These are phyloP conservation scores for Desmophyllum pertusum DNA, from an alignment of 92 coral and sea anemone genomes.

Conservation along the genomic window DNA sequence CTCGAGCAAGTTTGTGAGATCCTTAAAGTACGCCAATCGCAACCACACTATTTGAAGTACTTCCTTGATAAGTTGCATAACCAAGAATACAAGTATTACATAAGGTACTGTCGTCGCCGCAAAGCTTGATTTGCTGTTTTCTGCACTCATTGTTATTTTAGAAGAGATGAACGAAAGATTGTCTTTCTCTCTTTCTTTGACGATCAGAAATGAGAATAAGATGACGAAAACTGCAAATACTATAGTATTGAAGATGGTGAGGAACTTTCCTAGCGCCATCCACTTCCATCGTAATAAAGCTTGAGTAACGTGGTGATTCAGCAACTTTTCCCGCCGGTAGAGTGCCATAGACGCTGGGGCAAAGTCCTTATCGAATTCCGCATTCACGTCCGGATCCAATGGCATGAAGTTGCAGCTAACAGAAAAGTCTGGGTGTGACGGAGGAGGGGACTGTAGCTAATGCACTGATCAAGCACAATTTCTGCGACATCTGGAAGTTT, in stretches of 20 bases:
- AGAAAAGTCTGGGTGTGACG: constrained; percentile 66
- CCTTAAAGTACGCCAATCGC: constrained; percentile 65
- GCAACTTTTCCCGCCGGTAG: constrained; percentile 68
- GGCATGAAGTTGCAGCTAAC: constrained; percentile 72
- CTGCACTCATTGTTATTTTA: background rate
- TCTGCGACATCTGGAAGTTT: constrained; percentile 76
- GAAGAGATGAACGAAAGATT: constrained; percentile 1
- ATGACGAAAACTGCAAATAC: constrained; percentile 56
- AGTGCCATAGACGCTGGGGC: constrained; percentile 70
- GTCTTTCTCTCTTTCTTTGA: constrained; percentile 59
- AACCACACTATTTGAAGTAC: constrained; percentile 60
- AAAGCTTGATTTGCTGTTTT: background rate
- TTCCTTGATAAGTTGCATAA: constrained; percentile 56
- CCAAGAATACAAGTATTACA: constrained; percentile 34
- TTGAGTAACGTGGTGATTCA: constrained; percentile 77
- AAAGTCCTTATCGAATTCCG: constrained; percentile 10
- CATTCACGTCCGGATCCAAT: constrained; percentile 75
- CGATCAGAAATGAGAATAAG: constrained; percentile 55
- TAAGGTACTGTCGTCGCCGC: background rate
- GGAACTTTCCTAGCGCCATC: constrained; percentile 76
- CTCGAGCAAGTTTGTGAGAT: constrained; percentile 67
- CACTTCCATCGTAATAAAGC: constrained; percentile 76
- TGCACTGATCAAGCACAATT: constrained; percentile 77
- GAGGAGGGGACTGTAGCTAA: constrained; percentile 59
- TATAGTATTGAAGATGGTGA: constrained; percentile 46